A percentile compares a stretch with the other conserved stretches of the same genome.
These are phyloP conservation scores for Uloborus plumipes DNA, from an alignment of 2,888 invertebrate genomes.

Conservation along the genomic window DNA sequence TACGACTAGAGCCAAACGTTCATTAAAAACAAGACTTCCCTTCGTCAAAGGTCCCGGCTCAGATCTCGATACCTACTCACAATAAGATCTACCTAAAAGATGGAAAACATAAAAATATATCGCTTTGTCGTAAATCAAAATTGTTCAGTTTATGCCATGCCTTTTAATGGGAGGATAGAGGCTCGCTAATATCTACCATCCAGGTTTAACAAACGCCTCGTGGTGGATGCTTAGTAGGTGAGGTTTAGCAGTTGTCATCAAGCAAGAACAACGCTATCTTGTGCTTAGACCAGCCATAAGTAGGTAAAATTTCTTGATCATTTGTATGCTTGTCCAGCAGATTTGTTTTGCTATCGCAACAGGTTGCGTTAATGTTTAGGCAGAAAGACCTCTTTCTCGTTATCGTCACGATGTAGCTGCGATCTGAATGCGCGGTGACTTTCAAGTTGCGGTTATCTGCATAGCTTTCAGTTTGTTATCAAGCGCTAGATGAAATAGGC, in stretches of 20 bases:
- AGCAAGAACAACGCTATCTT: conserved; percentile 37
- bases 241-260: conserved; percentile 29
- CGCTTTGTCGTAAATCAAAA: conserved; percentile 48
- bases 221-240: conserved; percentile 1
- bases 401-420: no score
- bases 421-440: no score
- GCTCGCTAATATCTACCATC: conserved; percentile 3
- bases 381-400: no score
- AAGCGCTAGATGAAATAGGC: no score
- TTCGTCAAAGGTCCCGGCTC: conserved; percentile 33
- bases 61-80: conserved; percentile 27
- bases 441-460: no score
- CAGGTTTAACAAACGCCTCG: conserved; percentile 37
- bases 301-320: conserved; percentile 31
- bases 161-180: conserved; percentile 27
- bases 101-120: conserved; percentile 54
- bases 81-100: conserved; percentile 24
- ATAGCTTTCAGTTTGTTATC: no score
- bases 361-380: no score
- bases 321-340: conserved; percentile 16
- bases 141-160: conserved; percentile 17
- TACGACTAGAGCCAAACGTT: conserved; percentile 58
- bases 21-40: conserved; percentile 47
- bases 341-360: neutral
- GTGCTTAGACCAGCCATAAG: conserved; percentile 11